Percentiles rank a stretch among this genome's conserved stretches.
Conservation (phyloP, 2,113 vertebrate genomes). For the Sylvilagus bachmani region DNA sequence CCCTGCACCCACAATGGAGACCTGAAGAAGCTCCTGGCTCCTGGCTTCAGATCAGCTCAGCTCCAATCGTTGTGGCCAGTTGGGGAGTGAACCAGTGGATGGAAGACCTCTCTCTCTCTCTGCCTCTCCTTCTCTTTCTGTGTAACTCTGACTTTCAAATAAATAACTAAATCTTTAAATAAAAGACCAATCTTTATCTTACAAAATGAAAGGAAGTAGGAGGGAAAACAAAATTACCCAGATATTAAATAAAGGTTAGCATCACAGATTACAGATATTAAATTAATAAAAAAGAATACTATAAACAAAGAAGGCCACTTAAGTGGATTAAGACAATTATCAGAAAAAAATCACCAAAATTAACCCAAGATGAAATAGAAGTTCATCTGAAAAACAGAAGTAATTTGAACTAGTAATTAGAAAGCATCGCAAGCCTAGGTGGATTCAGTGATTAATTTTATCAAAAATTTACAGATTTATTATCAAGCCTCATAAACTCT, state of each 20-base stretch:
- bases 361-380: neutral
- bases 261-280: neutral
- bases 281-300: neutral
- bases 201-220: neutral
- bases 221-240: neutral
- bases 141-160: no score
- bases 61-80: no score
- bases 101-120: no score
- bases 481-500: neutral
- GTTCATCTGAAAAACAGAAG: neutral
- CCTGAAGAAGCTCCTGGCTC: no score
- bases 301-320: neutral
- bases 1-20: no score
- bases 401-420: neutral
- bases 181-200: neutral
- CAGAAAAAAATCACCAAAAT: neutral
- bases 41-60: no score
- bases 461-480: neutral
- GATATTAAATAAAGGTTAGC: neutral
- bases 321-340: neutral
- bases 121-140: no score
- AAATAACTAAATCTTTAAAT: no score
- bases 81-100: no score
- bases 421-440: neutral
- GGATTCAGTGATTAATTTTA: neutral